A percentile compares a stretch with the other conserved stretches of the same genome.
Conservation (phyloP, 2,888 invertebrate species). For the Hirtodrosophila cameraria region DNA sequence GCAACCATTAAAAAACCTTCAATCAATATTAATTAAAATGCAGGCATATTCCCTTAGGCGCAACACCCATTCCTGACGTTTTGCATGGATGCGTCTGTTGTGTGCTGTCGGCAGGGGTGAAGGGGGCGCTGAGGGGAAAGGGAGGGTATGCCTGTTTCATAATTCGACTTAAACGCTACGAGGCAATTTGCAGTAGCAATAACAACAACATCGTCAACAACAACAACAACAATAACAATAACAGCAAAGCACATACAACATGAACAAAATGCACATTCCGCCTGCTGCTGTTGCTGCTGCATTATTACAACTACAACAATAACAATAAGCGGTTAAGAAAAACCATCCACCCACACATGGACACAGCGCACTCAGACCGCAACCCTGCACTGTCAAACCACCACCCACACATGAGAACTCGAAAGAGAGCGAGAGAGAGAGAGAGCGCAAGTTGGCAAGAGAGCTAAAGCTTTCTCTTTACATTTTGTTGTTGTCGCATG, state of each 20-base stretch:
- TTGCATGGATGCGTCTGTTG: slow-evolving; percentile 44
- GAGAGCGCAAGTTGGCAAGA: slow-evolving; percentile 1
- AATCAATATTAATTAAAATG: slow-evolving; percentile 81
- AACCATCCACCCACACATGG: slow-evolving; percentile 44
- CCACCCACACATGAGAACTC: slow-evolving; percentile 40
- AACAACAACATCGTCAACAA: slow-evolving; percentile 36
- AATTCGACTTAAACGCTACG: slow-evolving; percentile 78
- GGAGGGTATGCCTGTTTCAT: slow-evolving; percentile 55
- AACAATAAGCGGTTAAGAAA: slow-evolving; percentile 28
- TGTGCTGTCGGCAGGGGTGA: background rate
- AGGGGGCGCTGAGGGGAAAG: background rate
- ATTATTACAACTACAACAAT: slow-evolving; percentile 56
- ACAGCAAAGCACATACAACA: slow-evolving; percentile 53
- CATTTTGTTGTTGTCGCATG: slow-evolving; percentile 46
- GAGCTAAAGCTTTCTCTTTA: slow-evolving; percentile 3
- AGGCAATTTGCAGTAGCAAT: slow-evolving; percentile 72
- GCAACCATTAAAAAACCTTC: slow-evolving; percentile 53
- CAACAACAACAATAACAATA: slow-evolving; percentile 23
- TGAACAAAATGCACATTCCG: slow-evolving; percentile 73
- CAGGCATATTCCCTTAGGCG: slow-evolving; percentile 60
- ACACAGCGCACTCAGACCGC: slow-evolving; percentile 21
- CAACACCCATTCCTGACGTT: slow-evolving; percentile 28
- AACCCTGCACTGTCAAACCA: slow-evolving; percentile 39
- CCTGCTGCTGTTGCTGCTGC: slow-evolving; percentile 52
- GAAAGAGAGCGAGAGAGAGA: background rate